A percentile compares a stretch with the other conserved stretches of the same genome.
phyloP scores from a whole-genome alignment of 92 coral and sea anemone species.

The Porites rus region DNA sequence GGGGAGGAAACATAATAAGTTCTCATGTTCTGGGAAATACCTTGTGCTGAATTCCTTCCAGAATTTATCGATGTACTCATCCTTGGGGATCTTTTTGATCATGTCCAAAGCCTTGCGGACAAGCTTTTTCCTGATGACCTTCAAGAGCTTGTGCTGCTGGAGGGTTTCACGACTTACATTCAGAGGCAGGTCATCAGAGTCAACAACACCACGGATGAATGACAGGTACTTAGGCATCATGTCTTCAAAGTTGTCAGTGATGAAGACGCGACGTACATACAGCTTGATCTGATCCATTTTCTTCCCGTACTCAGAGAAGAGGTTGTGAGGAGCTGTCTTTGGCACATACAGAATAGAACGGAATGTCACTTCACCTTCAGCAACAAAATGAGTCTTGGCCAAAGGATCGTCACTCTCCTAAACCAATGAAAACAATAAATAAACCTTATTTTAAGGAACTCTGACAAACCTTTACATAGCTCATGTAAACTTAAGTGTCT shows the following conservation, averaged over 20 bases:
- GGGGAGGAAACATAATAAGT: not conserved
- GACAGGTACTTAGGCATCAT: slow-evolving; percentile 99
- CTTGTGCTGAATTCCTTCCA: slow-evolving; percentile 99
- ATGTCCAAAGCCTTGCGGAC: slow-evolving; percentile 98
- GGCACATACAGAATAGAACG: slow-evolving; percentile 97
- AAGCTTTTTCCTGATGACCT: slow-evolving; percentile 97
- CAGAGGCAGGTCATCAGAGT: slow-evolving; percentile 97
- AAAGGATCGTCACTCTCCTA: slow-evolving; percentile 97
- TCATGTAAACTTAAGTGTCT: not conserved
- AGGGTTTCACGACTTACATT: slow-evolving; percentile 98
- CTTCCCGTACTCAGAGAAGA: slow-evolving; percentile 99
- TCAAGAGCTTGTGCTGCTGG: slow-evolving; percentile 98
- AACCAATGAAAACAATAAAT: not conserved
- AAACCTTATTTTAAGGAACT: not conserved
- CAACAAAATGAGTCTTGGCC: slow-evolving; percentile 96
- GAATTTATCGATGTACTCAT: slow-evolving; percentile 95
- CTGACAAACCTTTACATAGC: not conserved
- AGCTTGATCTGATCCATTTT: slow-evolving; percentile 96
- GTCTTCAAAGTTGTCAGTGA: slow-evolving; percentile 99
- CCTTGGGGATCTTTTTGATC: slow-evolving; percentile 99
- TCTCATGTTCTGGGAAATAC: slow-evolving; percentile 48
- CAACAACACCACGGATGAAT: slow-evolving; percentile 93
- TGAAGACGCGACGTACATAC: slow-evolving; percentile 98
- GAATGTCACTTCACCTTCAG: slow-evolving; percentile 99
- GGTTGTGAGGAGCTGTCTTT: slow-evolving; percentile 76